phyloP scores from a whole-genome alignment of 2,797 vertebrate species.

The Valencia hispanica region DNA sequence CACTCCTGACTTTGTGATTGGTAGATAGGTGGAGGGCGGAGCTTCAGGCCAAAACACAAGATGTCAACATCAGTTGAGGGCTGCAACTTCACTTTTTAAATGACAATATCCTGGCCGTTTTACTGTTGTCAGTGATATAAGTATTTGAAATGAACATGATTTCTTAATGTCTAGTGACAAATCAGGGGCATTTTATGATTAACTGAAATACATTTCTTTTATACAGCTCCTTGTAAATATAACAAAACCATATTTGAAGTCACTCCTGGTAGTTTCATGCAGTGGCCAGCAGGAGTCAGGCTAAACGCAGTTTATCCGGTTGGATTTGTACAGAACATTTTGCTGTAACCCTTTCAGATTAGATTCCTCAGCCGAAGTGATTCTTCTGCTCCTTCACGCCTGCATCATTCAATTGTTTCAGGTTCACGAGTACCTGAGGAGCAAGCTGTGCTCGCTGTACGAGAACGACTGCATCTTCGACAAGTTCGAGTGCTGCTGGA shows the following conservation, averaged over 20 bases:
- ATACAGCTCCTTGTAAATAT: background rate
- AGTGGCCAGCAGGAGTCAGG: constrained; percentile 44
- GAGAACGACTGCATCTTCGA: constrained; percentile 99
- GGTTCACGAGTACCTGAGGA: constrained; percentile 99
- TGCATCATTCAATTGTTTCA: constrained; percentile 53
- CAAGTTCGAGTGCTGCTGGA: constrained; percentile 99
- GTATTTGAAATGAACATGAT: too few relatives aligned
- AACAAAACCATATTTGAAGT: background rate
- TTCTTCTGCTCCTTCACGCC: background rate
- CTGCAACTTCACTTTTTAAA: too few relatives aligned
- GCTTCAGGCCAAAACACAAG: too few relatives aligned
- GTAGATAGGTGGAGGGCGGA: too few relatives aligned
- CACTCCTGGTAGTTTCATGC: constrained; percentile 14
- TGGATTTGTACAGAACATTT: background rate
- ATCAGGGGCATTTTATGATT: too few relatives aligned
- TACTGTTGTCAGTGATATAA: too few relatives aligned
- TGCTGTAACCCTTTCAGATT: background rate
- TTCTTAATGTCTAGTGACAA: too few relatives aligned
- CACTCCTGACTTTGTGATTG: too few relatives aligned
- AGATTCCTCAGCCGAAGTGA: background rate
- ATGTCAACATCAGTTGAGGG: too few relatives aligned
- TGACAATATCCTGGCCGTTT: too few relatives aligned
- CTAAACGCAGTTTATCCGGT: background rate
- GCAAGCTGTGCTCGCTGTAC: constrained; percentile 98
- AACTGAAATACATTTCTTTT: too few relatives aligned